Evolutionary conservation across 2,113 vertebrate species (phyloP), one percentile per base, ranked within the genome.

Genomic region (Oryzias curvinotus): DNA sequence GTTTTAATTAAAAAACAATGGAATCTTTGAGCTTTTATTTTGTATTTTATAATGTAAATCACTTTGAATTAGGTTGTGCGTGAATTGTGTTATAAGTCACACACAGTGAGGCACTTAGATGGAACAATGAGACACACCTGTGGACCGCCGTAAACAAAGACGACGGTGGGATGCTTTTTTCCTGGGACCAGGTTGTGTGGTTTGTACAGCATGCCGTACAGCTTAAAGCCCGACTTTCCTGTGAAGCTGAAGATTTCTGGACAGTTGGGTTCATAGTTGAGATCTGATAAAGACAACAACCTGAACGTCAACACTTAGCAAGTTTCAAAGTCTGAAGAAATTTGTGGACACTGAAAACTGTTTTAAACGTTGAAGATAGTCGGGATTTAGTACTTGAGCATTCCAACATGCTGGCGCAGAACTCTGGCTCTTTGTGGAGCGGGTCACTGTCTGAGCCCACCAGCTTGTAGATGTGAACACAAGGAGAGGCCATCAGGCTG

Each of bases 331-430:
- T 36, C 36, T 36, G 10, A 36, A 36, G 36, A 28, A 28, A 28
- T 5, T 28, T 28, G 26, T 12, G 12, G 17, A 42, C 19, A 14
- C 23, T 2, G 23, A 12, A 25, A 28, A 41, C 41, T 4, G 42
- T 36, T 17, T 26, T 14, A 28, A 53, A 7, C 3, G 5, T 2
- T 18, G 3, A 42, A 49, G 36, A 2, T 19, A 16, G 41, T 3
- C n/a, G 28, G 46, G 45, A 57, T 17, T 57, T 51, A 18, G 57
- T 85, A 96, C 96, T 93, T 81, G 95, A 88, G 0, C 95, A 92
- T 76, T 98, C 96, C 96, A 97, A 96, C 95, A 98, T 94, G 89
- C 96, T 98, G 19, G 95, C 96, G 93, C 96, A 98, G 58, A 97
- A 95, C 42, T 93, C 92, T 0, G 96, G 94, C 75, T 94, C 93